Evolutionary conservation across 2,888 invertebrate genomes (phyloP), one percentile per base, ranked within the genome.

Genomic region (Peribatodes rhomboidaria): DNA sequence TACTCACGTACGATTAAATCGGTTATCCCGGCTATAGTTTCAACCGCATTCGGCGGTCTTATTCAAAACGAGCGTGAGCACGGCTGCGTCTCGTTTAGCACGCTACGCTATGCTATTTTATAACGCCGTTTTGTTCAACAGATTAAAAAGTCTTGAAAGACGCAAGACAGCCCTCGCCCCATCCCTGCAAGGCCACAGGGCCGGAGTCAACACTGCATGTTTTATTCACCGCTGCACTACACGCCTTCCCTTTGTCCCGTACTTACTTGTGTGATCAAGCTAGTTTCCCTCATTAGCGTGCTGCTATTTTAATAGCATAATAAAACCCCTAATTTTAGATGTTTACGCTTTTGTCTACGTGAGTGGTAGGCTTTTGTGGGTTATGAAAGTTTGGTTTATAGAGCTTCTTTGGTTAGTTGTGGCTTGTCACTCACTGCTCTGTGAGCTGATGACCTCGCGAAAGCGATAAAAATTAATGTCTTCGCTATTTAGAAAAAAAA

Each of bases 221-320:
- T 75, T 78, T 73, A 78, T 78, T 78, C 71, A 78, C 54, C 44
- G 56, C 62, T 56, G 53, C 65, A 56, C 46, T 57, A 66, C 70
- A 67, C 67, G 69, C 52, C 62, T 13, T 13, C 50, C 50, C 50
- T 50, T 50, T 50, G 50, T 50, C 3, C 50, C 35, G 35, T 50
- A 50, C 61, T 61, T 52, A 59, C 50, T 33, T 50, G 50, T 35
- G 35, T 50, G 20, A 50, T 50, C 35, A 60, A 22, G 56, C 52
- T 54, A 64, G 46, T 64, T 59, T 35, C 33, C 54, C 54, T 64
- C 54, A 64, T 64, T 64, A 64, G 47, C 11, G 46, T 41, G 63
- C 41, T 35, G 37, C 16, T 47, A 57, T 39, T 22, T 46, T 50
- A 27, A 57, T 57, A 31, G 27, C 46, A 39, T 46, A 57, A 63